Evolutionary conservation across 1,140 invertebrate species (phyloP), one percentile per base, ranked within the genome.

Genomic region (Atta cephalotes): DNA sequence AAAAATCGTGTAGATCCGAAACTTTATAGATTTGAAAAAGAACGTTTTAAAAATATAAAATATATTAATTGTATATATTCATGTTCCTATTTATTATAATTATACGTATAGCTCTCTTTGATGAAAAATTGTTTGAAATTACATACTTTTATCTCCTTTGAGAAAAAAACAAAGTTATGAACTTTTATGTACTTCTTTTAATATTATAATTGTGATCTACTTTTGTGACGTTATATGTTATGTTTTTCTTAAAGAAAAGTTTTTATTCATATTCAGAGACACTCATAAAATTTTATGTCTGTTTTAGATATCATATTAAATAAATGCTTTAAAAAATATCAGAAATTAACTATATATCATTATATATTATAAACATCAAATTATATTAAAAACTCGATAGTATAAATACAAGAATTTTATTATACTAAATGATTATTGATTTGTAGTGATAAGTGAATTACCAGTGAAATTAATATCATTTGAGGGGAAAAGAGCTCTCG

Each of bases 401-500:
- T 72, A n/a, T 25, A 21, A 2, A 72, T 39, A 45, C 6, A 25
- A 45, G 53, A 12, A 16, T n/a, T 63, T 74, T 74, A 35, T 35
- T 35, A 3, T 35, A 45, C 6, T n/a, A 21, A 49, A 39, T 6
- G 66, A 71, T 82, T 74, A 74, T 49, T 58, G 56, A 35, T 35
- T 72, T 25, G 25, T 12, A 21, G 10, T 31, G 39, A 74, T 45
- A 62, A 74, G 39, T 62, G 25, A 51, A 74, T 51, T 84, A 49
- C 14, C 18, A 4, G 14, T 2, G 25, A 84, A 62, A 63, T 74
- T 84, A 82, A 82, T 84, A 84, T 74, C 21, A 31, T 51, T 58
- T 45, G 18, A 18, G 10, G 60, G 74, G 28, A 31, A 72, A 21
- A 14, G 31, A 71, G 21, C 16, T 53, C 7, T 28, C 39, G 18